phyloP scores from a whole-genome alignment of 2,113 vertebrate species.

The Protomyctophum bolini region DNA sequence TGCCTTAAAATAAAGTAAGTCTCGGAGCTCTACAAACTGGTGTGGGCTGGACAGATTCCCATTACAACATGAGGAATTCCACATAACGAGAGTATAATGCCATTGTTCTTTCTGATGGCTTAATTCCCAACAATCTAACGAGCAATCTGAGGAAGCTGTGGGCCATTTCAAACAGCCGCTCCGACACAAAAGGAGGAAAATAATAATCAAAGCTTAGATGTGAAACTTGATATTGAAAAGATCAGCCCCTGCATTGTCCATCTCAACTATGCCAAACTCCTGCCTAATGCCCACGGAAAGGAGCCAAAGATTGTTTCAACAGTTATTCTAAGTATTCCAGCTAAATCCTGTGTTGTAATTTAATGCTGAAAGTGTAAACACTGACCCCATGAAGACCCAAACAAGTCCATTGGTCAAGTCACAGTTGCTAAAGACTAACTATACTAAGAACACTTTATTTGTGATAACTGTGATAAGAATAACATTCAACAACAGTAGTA shows the following conservation, averaged over 20 bases:
- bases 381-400: too few species aligned
- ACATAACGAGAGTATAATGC: slow-evolving; percentile 13
- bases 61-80: neutral
- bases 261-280: neutral
- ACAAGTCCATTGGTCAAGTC: too few species aligned
- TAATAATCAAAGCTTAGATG: slow-evolving; percentile 13
- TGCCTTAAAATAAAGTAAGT: too few species aligned
- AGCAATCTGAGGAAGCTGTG: slow-evolving; percentile 14
- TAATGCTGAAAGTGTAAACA: too few species aligned
- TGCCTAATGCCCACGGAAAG: slow-evolving; percentile 30
- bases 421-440: too few species aligned
- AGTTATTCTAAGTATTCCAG: slow-evolving; percentile 36
- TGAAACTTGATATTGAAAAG: slow-evolving; percentile 26
- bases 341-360: neutral
- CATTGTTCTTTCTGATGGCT: slow-evolving; percentile 34
- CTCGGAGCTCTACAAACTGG: too few species aligned
- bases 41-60: too few species aligned
- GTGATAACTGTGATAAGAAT: too few species aligned
- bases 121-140: neutral
- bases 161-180: slow-evolving; percentile 3
- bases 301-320: slow-evolving; percentile 29
- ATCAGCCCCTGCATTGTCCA: slow-evolving; percentile 17
- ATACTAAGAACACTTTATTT: too few species aligned
- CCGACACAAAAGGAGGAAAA: slow-evolving; percentile 1
- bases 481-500: too few species aligned